phyloP scores from a whole-genome alignment of 2,888 invertebrate species.

The Ceriagrion tenellum region DNA sequence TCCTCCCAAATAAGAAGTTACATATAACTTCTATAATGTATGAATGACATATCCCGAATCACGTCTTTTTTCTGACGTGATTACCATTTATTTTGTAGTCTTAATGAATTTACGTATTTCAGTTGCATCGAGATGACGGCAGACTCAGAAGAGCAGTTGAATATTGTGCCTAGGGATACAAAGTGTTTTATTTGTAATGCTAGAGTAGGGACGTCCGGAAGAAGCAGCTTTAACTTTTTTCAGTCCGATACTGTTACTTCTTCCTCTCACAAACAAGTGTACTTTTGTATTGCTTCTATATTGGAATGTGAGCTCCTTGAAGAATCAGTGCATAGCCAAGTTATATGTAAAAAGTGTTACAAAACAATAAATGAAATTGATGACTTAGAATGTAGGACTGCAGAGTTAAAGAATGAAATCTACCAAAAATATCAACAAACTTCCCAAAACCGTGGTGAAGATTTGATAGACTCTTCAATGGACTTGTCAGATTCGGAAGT shows the following conservation, averaged over 20 bases:
- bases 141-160: slow-evolving; percentile 60
- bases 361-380: slow-evolving; percentile 81
- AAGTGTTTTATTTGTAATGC: slow-evolving; percentile 83
- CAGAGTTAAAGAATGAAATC: slow-evolving; percentile 80
- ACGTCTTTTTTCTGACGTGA: too few relatives aligned
- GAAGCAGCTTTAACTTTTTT: slow-evolving; percentile 81
- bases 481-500: slow-evolving; percentile 68
- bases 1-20: background rate
- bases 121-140: slow-evolving; percentile 57
- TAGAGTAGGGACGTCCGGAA: slow-evolving; percentile 79
- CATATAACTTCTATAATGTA: background rate
- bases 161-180: slow-evolving; percentile 29
- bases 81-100: background rate
- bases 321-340: slow-evolving; percentile 78
- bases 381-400: slow-evolving; percentile 76
- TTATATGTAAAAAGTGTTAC: slow-evolving; percentile 85
- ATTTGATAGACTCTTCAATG: slow-evolving; percentile 69
- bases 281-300: slow-evolving; percentile 78
- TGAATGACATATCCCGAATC: background rate
- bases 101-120: background rate
- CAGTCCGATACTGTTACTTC: slow-evolving; percentile 75
- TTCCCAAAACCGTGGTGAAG: slow-evolving; percentile 72
- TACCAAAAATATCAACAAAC: slow-evolving; percentile 79
- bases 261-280: slow-evolving; percentile 76
- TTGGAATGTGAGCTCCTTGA: slow-evolving; percentile 79